phyloP scores from a whole-genome alignment of 2,888 invertebrate species.

The Scaptomyza reducta region DNA sequence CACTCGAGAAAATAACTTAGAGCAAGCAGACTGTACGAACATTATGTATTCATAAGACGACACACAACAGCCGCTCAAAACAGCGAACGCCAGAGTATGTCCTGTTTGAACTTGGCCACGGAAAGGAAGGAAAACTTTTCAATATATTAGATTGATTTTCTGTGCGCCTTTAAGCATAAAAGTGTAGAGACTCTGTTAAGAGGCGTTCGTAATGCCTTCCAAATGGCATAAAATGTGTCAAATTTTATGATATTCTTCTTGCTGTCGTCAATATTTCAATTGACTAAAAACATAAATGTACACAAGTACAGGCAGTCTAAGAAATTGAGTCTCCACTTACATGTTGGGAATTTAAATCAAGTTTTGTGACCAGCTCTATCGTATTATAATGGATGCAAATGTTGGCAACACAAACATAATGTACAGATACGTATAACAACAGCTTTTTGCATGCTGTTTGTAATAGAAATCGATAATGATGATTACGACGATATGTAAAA shows the following conservation, averaged over 20 bases:
- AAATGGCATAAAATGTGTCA: slow-evolving; percentile 31
- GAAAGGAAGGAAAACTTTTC: slow-evolving; percentile 5
- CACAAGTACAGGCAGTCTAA: neutral
- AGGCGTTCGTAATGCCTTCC: slow-evolving; percentile 24
- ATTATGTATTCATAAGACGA: slow-evolving; percentile 1
- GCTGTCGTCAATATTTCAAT: slow-evolving; percentile 19
- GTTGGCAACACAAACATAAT: too few species aligned
- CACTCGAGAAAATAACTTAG: neutral
- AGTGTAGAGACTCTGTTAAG: slow-evolving; percentile 19
- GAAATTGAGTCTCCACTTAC: slow-evolving; percentile 7
- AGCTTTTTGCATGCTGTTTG: neutral
- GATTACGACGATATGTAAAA: too few species aligned
- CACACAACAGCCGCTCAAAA: neutral
- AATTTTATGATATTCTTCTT: slow-evolving; percentile 39
- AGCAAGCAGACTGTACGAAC: neutral
- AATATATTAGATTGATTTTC: slow-evolving; percentile 40
- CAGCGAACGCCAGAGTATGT: neutral
- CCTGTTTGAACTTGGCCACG: neutral
- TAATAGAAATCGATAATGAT: neutral
- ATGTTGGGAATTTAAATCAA: slow-evolving; percentile 14
- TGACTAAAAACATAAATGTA: slow-evolving; percentile 4
- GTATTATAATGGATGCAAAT: slow-evolving; percentile 5
- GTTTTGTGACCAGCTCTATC: slow-evolving; percentile 1
- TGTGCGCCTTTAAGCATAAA: slow-evolving; percentile 29
- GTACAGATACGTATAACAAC: neutral